Conservation (phyloP, 37 sponge, comb jelly and placozoan species). For the Geodia barretti region DNA sequence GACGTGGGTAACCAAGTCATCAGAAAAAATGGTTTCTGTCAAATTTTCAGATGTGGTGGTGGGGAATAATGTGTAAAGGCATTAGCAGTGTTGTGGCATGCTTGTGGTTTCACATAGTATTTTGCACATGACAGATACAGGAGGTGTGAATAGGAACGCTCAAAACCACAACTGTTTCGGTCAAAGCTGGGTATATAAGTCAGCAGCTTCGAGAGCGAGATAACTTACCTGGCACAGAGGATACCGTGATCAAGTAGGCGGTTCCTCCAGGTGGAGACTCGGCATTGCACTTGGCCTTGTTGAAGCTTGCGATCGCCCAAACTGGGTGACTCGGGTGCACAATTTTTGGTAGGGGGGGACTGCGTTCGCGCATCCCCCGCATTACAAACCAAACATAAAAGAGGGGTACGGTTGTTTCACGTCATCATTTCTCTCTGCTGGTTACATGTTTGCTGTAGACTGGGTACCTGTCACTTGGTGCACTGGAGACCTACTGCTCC, state of each 20-base stretch:
- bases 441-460: not conserved
- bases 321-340: constrained; percentile 91
- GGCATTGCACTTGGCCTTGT: constrained; percentile 86
- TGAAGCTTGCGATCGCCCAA: constrained; percentile 92
- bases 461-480: constrained; percentile 8
- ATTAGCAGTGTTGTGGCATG: too few species aligned
- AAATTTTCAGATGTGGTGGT: too few species aligned
- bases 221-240: constrained; percentile 92
- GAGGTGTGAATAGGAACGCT: not conserved
- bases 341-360: constrained; percentile 91
- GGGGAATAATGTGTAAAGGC: too few species aligned
- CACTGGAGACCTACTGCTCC: constrained; percentile 24
- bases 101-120: too few species aligned
- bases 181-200: constrained; percentile 35
- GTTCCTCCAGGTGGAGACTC: constrained; percentile 82
- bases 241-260: constrained; percentile 86
- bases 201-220: not conserved
- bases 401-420: not conserved
- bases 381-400: constrained; percentile 3
- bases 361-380: constrained; percentile 89
- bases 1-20: too few species aligned
- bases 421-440: not conserved
- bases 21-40: too few species aligned
- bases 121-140: too few species aligned
- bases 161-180: constrained; percentile 42